phyloP scores from a whole-genome alignment of 2,113 vertebrate genomes.

The Thymallus thymallus region DNA sequence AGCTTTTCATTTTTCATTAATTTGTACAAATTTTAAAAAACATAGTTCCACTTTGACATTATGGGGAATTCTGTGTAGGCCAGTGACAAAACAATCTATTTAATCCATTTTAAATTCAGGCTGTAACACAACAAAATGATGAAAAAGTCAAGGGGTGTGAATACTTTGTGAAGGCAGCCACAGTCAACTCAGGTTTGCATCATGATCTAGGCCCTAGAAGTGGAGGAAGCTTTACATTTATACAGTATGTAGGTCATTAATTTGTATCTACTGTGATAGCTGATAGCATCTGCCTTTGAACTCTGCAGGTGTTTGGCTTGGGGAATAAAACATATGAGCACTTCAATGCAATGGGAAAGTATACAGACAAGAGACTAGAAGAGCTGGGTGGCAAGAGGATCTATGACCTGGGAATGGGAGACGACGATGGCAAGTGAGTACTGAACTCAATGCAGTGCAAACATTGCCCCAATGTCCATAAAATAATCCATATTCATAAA shows the following conservation, averaged over 20 bases:
- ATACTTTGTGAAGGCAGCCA: too few relatives aligned
- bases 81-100: too few relatives aligned
- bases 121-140: too few relatives aligned
- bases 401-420: conserved; percentile 82
- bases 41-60: too few relatives aligned
- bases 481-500: not conserved
- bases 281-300: not conserved
- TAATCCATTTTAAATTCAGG: too few relatives aligned
- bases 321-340: conserved; percentile 89
- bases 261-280: not conserved
- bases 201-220: not conserved
- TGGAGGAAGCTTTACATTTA: not conserved
- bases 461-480: too few relatives aligned
- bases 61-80: too few relatives aligned
- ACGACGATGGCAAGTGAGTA: conserved; percentile 83
- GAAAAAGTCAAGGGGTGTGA: too few relatives aligned
- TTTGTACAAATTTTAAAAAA: too few relatives aligned
- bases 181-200: not conserved
- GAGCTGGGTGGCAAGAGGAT: conserved; percentile 81
- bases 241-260: not conserved
- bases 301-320: conserved; percentile 81
- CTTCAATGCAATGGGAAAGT: conserved; percentile 87
- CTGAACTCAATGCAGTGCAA: too few relatives aligned
- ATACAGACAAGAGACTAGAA: conserved; percentile 80
- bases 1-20: too few relatives aligned